Base-by-base conservation (phyloP, 2,888 invertebrate genomes). In the Acanthosepion esculentum region DNA sequence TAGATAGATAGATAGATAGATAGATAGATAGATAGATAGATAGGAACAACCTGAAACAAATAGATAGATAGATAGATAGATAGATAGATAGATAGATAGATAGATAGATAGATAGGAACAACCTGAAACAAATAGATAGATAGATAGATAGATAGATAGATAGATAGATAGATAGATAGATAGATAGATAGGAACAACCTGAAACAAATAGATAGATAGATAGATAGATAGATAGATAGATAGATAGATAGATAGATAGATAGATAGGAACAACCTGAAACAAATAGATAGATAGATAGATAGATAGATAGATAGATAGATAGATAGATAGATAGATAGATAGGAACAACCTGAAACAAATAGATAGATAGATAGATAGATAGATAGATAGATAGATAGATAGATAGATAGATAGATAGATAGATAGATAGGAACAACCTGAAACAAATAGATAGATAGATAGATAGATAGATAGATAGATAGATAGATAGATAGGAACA, bases 131-230 rank as follows among this genome's bases (percentile, higher is more conserved):
- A n/a, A 78, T 29, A 78, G 29, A 78, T 78, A 78, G 78, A 78
- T 78, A 78, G 78, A 78, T 78, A n/a, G 78, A 78, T 78, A 78
- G 78, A 78, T 78, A 78, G 78, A 78, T 78, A 78, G 78, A 78
- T 78, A 59, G 59, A 59, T 59, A 59, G 59, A 15, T 23, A 18
- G 26, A 15, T 59, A 59, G n/a, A n/a, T n/a, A n/a, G n/a, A n/a
- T n/a, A n/a, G n/a, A n/a, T n/a, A n/a, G n/a, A n/a, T n/a, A n/a
- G n/a, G n/a, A n/a, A n/a, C n/a, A n/a, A n/a, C n/a, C n/a, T n/a
- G n/a, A n/a, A n/a, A n/a, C 26, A n/a, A n/a, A 78, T 29, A 78
- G 29, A 78, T 78, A 78, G 78, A 78, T 78, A 78, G 78, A 78
- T 78, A n/a, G 78, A 78, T 78, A 78, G 78, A 78, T 78, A 78